Conservation (phyloP, 2,113 vertebrate species). For the Sminthopsis crassicaudata region DNA sequence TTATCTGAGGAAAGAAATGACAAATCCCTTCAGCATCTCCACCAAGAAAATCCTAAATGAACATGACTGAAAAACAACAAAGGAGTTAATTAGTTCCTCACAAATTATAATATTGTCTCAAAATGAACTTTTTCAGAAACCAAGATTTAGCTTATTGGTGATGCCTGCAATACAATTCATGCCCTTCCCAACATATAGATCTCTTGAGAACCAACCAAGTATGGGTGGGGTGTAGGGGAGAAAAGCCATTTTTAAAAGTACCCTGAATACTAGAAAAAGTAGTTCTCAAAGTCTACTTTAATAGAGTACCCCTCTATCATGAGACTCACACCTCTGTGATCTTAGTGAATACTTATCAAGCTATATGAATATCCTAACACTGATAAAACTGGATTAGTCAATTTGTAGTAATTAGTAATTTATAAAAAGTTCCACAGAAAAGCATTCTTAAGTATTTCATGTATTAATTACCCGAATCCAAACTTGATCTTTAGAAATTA, state of each 20-base stretch:
- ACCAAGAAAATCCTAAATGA: neutral
- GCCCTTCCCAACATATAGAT: neutral
- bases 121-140: neutral
- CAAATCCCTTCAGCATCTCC: neutral
- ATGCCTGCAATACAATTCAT: neutral
- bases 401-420: neutral
- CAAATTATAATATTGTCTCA: neutral
- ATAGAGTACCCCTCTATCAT: neutral
- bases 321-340: neutral
- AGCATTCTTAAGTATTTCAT: neutral
- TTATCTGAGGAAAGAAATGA: neutral
- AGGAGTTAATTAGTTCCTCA: neutral
- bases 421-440: neutral
- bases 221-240: neutral
- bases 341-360: neutral
- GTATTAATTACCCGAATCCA: neutral
- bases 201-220: neutral
- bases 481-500: neutral
- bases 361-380: neutral
- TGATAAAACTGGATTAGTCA: neutral
- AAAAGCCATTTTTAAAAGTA: neutral
- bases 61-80: neutral
- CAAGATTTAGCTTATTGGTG: neutral
- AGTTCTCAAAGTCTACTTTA: neutral
- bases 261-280: neutral